Percentiles rank a stretch among this genome's conserved stretches.
phyloP scores from a whole-genome alignment of 2,113 vertebrate genomes.

The Sinosuthora webbiana region DNA sequence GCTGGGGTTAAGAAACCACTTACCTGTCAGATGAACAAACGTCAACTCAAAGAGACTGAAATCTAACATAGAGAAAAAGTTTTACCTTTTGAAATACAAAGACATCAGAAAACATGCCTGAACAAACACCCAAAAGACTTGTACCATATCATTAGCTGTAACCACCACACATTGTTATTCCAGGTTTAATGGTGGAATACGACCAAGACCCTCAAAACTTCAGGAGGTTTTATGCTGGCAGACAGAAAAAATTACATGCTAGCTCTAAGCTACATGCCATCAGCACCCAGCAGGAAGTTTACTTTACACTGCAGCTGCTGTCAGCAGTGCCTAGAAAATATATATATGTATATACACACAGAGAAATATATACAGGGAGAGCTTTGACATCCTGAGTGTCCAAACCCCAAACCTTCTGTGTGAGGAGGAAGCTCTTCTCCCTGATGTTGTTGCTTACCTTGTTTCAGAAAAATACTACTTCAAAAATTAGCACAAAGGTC shows the following conservation, averaged over 20 bases:
- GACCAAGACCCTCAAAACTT: neutral
- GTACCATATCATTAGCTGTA: neutral
- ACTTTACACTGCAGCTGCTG: neutral
- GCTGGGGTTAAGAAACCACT: neutral
- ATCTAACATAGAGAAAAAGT: neutral
- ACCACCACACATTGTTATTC: neutral
- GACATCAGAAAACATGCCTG: neutral
- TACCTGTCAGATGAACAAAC: neutral
- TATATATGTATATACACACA: neutral
- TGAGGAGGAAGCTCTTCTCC: neutral
- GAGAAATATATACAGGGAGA: accelerated
- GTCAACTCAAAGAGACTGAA: neutral
- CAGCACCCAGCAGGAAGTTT: neutral
- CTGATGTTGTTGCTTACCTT: neutral
- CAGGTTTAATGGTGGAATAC: neutral
- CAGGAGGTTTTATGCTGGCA: neutral
- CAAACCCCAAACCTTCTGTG: neutral
- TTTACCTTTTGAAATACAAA: neutral
- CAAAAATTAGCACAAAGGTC: neutral
- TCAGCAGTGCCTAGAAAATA: neutral
- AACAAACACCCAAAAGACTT: neutral
- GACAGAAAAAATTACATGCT: neutral
- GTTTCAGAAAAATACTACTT: neutral
- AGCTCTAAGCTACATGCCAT: neutral
- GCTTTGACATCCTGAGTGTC: neutral